Evolutionary conservation across 2,888 invertebrate species (phyloP).

Genomic region (Amblyjoppa fuscipennis): DNA sequence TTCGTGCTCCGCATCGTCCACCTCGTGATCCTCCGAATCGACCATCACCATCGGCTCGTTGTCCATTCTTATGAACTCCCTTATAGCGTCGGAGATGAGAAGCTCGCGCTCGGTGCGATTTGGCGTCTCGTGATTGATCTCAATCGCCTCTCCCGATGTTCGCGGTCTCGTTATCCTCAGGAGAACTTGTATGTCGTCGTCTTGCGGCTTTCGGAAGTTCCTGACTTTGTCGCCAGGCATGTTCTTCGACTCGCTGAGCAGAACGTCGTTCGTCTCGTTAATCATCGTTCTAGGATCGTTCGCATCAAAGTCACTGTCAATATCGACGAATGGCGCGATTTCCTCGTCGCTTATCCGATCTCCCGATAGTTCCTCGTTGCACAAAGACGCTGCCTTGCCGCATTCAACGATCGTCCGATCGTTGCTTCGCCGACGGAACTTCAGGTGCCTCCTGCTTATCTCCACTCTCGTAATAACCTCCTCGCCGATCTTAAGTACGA

Average conservation of each 20-base stretch:
- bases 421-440: conserved; percentile 9
- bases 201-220: background rate
- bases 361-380: conserved; percentile 12
- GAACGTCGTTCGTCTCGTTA: background rate
- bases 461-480: conserved; percentile 71
- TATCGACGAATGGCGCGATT: conserved; percentile 6
- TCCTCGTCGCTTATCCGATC: conserved; percentile 14
- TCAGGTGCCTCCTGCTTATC: conserved; percentile 73
- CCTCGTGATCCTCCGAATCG: conserved; percentile 10
- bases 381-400: conserved; percentile 4
- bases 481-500: conserved; percentile 74
- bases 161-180: conserved; percentile 67
- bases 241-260: background rate
- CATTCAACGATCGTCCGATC: background rate
- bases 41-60: background rate
- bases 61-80: conserved; percentile 54
- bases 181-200: conserved; percentile 51
- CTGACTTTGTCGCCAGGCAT: background rate
- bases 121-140: conserved; percentile 74
- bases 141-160: background rate
- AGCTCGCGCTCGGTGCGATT: conserved; percentile 69
- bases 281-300: background rate
- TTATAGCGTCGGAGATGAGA: conserved; percentile 63
- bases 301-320: conserved; percentile 20
- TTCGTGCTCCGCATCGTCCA: conserved; percentile 16